Evolutionary conservation across 53 echinoderm and acorn worm genomes (phyloP).

Genomic region (Paracentrotus lividus): DNA sequence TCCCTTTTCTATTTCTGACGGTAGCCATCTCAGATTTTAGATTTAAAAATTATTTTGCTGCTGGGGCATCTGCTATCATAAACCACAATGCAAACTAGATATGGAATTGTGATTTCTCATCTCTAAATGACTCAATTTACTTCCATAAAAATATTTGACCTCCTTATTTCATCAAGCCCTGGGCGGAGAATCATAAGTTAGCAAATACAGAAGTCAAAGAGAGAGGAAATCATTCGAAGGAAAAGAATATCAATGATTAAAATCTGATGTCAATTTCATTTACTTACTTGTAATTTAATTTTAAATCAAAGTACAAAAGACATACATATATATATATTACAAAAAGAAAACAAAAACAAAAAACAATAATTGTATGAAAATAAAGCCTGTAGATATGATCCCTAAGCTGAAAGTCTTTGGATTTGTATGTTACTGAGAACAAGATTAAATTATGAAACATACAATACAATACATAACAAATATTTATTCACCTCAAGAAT

Average conservation of each 20-base stretch:
- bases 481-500: no score
- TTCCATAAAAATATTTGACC: background rate
- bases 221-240: background rate
- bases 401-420: no score
- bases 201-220: background rate
- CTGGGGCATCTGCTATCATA: background rate
- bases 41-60: background rate
- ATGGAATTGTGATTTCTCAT: background rate
- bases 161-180: no score
- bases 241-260: no score
- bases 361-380: background rate
- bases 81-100: constrained; percentile 1
- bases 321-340: background rate
- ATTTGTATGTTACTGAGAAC: no score
- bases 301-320: background rate
- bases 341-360: background rate
- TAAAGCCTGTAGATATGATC: background rate
- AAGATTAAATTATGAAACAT: no score
- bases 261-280: background rate
- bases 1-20: background rate
- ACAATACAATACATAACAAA: no score
- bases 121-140: background rate
- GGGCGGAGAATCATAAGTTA: no score
- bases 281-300: background rate
- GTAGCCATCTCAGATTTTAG: background rate